Conservation (phyloP, 2,888 invertebrate genomes). For the Camponotus fellah region DNA sequence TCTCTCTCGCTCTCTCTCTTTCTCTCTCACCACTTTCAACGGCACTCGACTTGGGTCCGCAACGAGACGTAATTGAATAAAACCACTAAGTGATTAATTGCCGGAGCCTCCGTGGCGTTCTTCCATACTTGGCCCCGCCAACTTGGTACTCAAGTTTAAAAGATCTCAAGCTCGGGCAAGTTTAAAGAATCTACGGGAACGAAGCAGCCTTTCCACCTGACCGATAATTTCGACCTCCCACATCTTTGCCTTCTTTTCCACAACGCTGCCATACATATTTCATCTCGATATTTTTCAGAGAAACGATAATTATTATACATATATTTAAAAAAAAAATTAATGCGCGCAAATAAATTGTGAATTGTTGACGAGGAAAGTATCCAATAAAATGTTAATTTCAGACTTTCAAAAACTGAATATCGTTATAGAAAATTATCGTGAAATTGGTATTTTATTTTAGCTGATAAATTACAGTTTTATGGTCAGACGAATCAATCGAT, state of each 20-base stretch:
- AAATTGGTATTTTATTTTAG: neutral
- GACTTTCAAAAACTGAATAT: neutral
- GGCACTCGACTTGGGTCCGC: constrained; percentile 64
- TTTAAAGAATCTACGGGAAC: constrained; percentile 43
- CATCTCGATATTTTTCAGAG: neutral
- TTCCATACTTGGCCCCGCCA: constrained; percentile 58
- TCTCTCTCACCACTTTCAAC: constrained; percentile 52
- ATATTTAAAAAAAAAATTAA: neutral
- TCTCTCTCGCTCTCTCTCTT: constrained; percentile 29
- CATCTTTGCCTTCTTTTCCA: neutral
- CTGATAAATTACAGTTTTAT: constrained; percentile 48
- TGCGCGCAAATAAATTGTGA: neutral
- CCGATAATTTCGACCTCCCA: constrained; percentile 15
- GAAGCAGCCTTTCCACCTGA: neutral
- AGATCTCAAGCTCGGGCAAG: constrained; percentile 52
- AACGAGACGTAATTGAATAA: constrained; percentile 81
- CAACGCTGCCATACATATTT: neutral
- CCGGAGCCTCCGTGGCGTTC: constrained; percentile 66
- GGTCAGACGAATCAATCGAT: constrained; percentile 25
- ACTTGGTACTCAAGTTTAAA: constrained; percentile 68
- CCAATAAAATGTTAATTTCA: neutral
- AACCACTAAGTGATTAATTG: constrained; percentile 83
- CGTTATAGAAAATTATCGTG: constrained; percentile 8
- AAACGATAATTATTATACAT: neutral
- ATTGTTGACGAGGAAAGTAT: neutral